phyloP scores from a whole-genome alignment of 2,113 vertebrate species.

The Lethenteron reissneri region DNA sequence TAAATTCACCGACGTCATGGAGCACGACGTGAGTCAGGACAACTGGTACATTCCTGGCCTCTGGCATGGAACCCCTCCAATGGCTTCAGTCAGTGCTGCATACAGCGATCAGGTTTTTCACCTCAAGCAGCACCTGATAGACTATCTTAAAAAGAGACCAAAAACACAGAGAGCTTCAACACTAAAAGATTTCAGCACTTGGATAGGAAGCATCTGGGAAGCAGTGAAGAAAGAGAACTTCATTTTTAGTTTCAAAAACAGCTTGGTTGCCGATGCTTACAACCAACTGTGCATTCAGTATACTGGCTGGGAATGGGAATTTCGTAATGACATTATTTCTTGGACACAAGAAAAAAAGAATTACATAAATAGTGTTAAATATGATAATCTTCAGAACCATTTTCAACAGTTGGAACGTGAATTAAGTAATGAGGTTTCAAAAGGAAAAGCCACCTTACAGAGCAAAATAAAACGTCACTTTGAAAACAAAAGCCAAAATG shows the following conservation, averaged over 20 bases:
- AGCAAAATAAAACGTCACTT: constrained; percentile 6
- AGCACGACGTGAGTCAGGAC: constrained; percentile 19
- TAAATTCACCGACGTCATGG: constrained; percentile 24
- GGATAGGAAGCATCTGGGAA: constrained; percentile 22
- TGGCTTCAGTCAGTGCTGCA: constrained; percentile 23
- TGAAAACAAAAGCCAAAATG: neutral
- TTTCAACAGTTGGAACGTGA: constrained; percentile 17
- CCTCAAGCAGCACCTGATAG: constrained; percentile 20
- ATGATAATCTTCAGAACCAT: constrained; percentile 14
- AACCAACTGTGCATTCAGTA: constrained; percentile 19
- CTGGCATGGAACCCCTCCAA: constrained; percentile 28
- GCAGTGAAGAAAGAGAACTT: constrained; percentile 21
- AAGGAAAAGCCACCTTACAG: neutral
- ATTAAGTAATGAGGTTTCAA: neutral
- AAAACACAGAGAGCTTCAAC: constrained; percentile 1
- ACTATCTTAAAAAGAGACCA: constrained; percentile 12
- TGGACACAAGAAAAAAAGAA: constrained; percentile 15
- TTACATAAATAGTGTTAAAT: constrained; percentile 16
- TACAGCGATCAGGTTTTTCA: constrained; percentile 23
- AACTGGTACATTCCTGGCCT: constrained; percentile 26
- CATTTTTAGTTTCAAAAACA: constrained; percentile 20
- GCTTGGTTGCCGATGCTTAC: constrained; percentile 24
- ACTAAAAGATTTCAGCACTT: constrained; percentile 16
- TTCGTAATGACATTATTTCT: neutral
- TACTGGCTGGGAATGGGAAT: constrained; percentile 22